Evolutionary conservation across 2,797 vertebrate genomes (phyloP).

Genomic region (Thripadectes ignobilis): DNA sequence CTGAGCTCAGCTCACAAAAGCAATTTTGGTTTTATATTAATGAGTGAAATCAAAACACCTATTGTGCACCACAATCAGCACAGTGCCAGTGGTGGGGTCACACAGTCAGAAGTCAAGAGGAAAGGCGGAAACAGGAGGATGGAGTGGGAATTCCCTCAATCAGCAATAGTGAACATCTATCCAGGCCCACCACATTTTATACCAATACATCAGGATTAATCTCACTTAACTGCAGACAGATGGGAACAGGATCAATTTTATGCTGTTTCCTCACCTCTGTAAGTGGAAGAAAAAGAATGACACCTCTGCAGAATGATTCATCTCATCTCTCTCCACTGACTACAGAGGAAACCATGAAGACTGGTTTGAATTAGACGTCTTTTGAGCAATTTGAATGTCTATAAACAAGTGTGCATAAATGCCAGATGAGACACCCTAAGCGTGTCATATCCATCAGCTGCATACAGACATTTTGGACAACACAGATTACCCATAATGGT

Average conservation of each 20-base stretch:
- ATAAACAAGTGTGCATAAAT: neutral
- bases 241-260: neutral
- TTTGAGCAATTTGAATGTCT: neutral
- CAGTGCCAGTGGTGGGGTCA: neutral
- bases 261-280: neutral
- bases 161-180: neutral
- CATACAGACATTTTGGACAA: neutral
- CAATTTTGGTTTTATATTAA: neutral
- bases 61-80: neutral
- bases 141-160: neutral
- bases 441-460: neutral
- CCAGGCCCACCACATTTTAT: neutral
- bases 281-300: neutral
- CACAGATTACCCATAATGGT: neutral
- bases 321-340: neutral
- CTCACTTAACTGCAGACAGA: neutral
- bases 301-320: neutral
- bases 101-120: neutral
- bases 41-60: neutral
- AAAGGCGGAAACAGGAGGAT: neutral
- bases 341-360: neutral
- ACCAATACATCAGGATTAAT: neutral
- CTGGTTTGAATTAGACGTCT: neutral
- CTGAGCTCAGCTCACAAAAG: neutral
- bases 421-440: neutral